Conservation (phyloP, 2,113 vertebrate species). For the Chloropsis cyanopogon region DNA sequence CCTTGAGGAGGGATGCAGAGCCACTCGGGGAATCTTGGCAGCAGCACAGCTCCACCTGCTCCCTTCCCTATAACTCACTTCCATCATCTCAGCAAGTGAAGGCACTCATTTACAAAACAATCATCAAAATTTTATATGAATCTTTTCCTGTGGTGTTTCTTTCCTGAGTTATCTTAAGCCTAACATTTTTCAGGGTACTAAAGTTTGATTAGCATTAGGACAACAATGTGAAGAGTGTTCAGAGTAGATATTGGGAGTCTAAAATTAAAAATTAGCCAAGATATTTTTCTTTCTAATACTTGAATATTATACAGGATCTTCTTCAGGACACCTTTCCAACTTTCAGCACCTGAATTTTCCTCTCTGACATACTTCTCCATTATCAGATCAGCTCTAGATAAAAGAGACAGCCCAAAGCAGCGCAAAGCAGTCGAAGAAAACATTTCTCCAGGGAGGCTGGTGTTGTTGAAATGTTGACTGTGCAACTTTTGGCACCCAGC, state of each 20-base stretch:
- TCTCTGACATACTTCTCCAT: neutral
- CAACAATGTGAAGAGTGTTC: neutral
- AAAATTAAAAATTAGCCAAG: neutral
- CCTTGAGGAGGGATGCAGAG: accelerated
- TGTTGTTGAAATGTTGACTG: neutral
- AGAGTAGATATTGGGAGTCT: neutral
- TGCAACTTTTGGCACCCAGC: neutral
- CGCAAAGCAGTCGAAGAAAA: neutral
- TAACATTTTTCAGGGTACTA: neutral
- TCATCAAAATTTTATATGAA: neutral
- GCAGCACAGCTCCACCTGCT: accelerated
- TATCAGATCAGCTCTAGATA: neutral
- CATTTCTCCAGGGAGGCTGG: neutral
- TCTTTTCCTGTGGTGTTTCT: neutral
- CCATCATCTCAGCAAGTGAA: neutral
- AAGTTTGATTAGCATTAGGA: neutral
- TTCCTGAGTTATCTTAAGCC: neutral
- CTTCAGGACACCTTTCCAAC: neutral
- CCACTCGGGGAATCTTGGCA: neutral
- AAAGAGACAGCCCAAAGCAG: neutral
- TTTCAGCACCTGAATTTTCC: neutral
- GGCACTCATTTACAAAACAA: neutral
- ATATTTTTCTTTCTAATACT: neutral
- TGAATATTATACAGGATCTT: neutral
- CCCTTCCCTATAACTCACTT: neutral